Evolutionary conservation across 2,113 vertebrate species (phyloP).

Genomic region (Alces alces): DNA sequence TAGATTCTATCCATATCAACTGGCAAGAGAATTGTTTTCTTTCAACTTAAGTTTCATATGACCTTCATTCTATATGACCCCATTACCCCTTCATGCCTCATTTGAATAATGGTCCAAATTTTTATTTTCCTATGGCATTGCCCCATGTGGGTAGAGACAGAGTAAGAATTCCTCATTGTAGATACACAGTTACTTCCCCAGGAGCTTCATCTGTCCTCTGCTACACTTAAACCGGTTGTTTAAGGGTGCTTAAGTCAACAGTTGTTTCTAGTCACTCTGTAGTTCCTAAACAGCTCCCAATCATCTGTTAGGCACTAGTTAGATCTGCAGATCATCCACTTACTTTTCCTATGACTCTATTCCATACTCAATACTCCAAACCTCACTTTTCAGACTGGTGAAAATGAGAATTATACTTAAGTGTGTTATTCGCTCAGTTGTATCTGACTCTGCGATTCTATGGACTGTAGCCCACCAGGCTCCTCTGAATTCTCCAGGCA

Average conservation of each 20-base stretch:
- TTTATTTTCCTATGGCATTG: background rate
- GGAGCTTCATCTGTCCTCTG: background rate
- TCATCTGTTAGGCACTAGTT: background rate
- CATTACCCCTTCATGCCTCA: background rate
- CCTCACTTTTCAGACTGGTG: background rate
- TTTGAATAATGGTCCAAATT: background rate
- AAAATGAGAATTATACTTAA: background rate
- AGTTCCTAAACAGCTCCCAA: background rate
- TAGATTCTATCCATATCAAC: background rate
- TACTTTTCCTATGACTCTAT: background rate
- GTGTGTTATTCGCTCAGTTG: background rate
- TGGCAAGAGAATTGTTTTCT: background rate
- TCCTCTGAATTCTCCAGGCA: background rate
- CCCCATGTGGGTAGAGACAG: accelerated
- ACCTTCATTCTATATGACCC: background rate
- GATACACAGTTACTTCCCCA: background rate
- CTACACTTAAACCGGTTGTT: background rate
- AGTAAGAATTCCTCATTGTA: background rate
- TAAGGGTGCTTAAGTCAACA: background rate
- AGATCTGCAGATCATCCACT: background rate
- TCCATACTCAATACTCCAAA: background rate
- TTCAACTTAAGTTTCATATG: background rate
- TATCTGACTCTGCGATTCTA: accelerated
- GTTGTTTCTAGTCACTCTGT: background rate
- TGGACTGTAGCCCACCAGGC: background rate